Percentiles rank a stretch among this genome's conserved stretches.
Conservation (phyloP, 1,140 invertebrate species). For the Liolophura sinensis region DNA sequence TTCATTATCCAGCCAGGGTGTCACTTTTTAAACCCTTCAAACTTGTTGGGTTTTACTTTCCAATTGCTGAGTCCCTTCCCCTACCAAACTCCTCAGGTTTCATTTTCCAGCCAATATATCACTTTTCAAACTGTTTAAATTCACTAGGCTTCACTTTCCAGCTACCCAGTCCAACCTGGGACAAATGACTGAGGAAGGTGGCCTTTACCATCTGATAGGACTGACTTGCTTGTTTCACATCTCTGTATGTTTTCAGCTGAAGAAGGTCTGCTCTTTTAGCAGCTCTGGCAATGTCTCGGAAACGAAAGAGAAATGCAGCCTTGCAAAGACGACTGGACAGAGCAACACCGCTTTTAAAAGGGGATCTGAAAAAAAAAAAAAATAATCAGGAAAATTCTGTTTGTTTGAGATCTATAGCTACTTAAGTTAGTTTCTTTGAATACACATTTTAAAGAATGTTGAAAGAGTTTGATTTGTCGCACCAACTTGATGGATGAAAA, state of each 20-base stretch:
- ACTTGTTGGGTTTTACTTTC: too few relatives aligned
- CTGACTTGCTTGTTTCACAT: conserved; percentile 23
- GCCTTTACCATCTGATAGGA: conserved; percentile 30
- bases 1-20: too few relatives aligned
- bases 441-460: too few relatives aligned
- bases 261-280: conserved; percentile 14
- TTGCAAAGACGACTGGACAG: conserved; percentile 36
- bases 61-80: conserved; percentile 13
- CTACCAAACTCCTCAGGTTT: conserved; percentile 29
- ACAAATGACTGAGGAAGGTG: conserved; percentile 30
- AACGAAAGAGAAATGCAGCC: conserved; percentile 32
- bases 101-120: conserved; percentile 32
- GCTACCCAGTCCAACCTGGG: conserved; percentile 26
- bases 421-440: too few relatives aligned
- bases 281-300: conserved; percentile 23
- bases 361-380: conserved; percentile 29
- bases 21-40: too few relatives aligned
- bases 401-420: too few relatives aligned
- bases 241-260: conserved; percentile 12
- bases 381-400: neutral
- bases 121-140: conserved; percentile 6
- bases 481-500: too few relatives aligned
- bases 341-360: conserved; percentile 25
- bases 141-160: conserved; percentile 30
- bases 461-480: too few relatives aligned